Conservation (phyloP, 2,797 vertebrate species). For the Xerus rutilus region DNA sequence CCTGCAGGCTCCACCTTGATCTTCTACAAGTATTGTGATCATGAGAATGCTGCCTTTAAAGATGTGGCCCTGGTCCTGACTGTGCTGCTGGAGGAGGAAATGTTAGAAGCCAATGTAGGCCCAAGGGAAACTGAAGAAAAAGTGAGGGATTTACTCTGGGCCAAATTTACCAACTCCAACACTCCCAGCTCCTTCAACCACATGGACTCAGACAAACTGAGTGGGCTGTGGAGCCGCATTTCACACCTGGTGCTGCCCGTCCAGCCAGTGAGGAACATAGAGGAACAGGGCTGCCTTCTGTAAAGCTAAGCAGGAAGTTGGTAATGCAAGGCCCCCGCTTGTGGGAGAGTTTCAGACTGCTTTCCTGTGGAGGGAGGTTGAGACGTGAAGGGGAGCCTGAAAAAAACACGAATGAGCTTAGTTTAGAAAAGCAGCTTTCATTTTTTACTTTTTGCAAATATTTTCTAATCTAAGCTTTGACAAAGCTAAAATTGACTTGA, state of each 20-base stretch:
- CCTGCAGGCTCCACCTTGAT: conserved; percentile 95
- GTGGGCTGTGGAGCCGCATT: conserved; percentile 97
- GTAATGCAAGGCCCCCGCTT: accelerated
- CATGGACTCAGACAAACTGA: conserved; percentile 93
- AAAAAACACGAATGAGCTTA: not conserved
- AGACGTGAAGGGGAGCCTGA: not conserved
- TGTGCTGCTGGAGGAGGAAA: conserved; percentile 91
- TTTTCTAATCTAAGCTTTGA: conserved; percentile 61
- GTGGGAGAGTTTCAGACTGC: not conserved
- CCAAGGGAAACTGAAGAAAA: conserved; percentile 91
- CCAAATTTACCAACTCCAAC: conserved; percentile 87
- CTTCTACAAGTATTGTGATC: conserved; percentile 98
- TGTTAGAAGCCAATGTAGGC: conserved; percentile 78
- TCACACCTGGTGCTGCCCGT: conserved; percentile 95
- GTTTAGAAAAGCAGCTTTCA: not conserved
- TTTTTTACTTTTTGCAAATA: conserved; percentile 51
- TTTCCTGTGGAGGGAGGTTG: not conserved
- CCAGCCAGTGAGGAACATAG: conserved; percentile 87
- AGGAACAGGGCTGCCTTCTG: conserved; percentile 88
- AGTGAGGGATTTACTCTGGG: conserved; percentile 91
- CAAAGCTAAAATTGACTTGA: conserved; percentile 39
- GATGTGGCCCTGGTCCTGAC: conserved; percentile 93
- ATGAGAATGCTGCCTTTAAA: conserved; percentile 94
- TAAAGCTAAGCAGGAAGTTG: not conserved
- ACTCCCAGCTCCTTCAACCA: conserved; percentile 83